These are phyloP conservation scores for Eupithecia subfuscata DNA, from an alignment of 2,888 invertebrate genomes.

Conservation along the genomic window DNA sequence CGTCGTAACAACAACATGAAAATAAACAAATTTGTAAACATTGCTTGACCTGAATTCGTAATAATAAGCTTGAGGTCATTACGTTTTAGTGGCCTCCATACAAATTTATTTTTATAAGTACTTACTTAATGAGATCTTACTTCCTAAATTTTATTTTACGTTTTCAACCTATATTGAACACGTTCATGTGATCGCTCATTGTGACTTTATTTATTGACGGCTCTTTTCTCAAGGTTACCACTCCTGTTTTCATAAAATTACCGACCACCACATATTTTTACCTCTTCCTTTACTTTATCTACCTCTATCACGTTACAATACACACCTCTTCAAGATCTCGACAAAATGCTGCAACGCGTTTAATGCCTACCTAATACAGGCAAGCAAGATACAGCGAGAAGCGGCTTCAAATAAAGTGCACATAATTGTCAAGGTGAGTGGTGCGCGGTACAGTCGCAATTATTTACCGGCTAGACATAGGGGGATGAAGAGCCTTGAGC, in stretches of 20 bases:
- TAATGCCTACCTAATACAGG: constrained; percentile 23
- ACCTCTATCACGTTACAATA: constrained; percentile 4
- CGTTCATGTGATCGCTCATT: not conserved
- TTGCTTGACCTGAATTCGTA: constrained; percentile 34
- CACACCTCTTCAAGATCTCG: constrained; percentile 6
- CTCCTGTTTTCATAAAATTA: too few species aligned
- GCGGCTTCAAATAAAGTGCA: constrained; percentile 72
- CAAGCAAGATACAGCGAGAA: constrained; percentile 50
- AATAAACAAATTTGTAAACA: constrained; percentile 22
- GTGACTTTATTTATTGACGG: not conserved
- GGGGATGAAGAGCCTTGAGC: constrained; percentile 76
- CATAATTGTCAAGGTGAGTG: constrained; percentile 77
- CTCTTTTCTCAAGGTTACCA: not conserved
- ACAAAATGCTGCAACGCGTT: constrained; percentile 26
- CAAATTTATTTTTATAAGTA: constrained; percentile 23
- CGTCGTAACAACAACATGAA: constrained; percentile 15
- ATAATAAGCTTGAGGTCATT: constrained; percentile 33
- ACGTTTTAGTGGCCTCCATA: constrained; percentile 34
- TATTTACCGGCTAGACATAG: constrained; percentile 79
- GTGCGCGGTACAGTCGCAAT: constrained; percentile 72
- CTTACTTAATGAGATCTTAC: constrained; percentile 23
- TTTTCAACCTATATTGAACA: not conserved
- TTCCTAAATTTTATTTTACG: constrained; percentile 28
- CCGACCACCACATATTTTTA: not conserved
- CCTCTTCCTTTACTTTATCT: not conserved